A percentile compares a stretch with the other conserved stretches of the same genome.
phyloP scores from a whole-genome alignment of 2,888 invertebrate species.

The Andricus quercusramuli region DNA sequence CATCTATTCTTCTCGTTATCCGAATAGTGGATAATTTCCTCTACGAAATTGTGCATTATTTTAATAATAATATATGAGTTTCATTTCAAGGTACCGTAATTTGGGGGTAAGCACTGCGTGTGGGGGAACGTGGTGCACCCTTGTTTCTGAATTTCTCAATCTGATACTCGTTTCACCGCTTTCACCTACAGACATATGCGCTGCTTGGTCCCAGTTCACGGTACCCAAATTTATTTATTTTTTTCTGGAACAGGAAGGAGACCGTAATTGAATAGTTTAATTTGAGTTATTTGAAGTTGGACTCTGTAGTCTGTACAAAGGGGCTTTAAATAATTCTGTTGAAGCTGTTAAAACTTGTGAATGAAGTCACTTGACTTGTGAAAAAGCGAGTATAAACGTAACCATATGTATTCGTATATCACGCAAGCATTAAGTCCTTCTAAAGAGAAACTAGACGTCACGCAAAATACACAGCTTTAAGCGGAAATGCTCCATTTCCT shows the following conservation, averaged over 20 bases:
- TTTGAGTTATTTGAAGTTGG: slow-evolving; percentile 10
- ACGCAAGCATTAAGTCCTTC: slow-evolving; percentile 21
- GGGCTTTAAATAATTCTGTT: neutral
- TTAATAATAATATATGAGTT: too few relatives aligned
- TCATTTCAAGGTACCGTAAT: neutral
- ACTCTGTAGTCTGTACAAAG: neutral
- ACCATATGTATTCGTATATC: slow-evolving; percentile 22
- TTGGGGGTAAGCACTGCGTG: too few relatives aligned
- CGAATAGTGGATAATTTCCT: neutral
- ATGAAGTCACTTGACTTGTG: slow-evolving; percentile 23
- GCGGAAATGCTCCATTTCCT: slow-evolving; percentile 41
- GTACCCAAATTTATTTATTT: neutral
- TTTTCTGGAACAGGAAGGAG: neutral
- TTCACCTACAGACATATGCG: too few relatives aligned
- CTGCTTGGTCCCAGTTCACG: too few relatives aligned
- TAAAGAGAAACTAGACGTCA: slow-evolving; percentile 39
- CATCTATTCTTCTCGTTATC: neutral
- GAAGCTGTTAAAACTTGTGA: slow-evolving; percentile 20
- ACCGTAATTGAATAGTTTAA: neutral
- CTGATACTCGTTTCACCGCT: too few relatives aligned
- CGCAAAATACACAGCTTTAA: slow-evolving; percentile 40
- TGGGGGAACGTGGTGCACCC: too few relatives aligned
- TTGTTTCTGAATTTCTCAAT: too few relatives aligned
- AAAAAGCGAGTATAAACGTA: slow-evolving; percentile 14
- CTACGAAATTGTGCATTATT: neutral